Percentiles rank a stretch among this genome's conserved stretches.
phyloP scores from a whole-genome alignment of 2,113 vertebrate genomes.

The Dermatemys mawii region DNA sequence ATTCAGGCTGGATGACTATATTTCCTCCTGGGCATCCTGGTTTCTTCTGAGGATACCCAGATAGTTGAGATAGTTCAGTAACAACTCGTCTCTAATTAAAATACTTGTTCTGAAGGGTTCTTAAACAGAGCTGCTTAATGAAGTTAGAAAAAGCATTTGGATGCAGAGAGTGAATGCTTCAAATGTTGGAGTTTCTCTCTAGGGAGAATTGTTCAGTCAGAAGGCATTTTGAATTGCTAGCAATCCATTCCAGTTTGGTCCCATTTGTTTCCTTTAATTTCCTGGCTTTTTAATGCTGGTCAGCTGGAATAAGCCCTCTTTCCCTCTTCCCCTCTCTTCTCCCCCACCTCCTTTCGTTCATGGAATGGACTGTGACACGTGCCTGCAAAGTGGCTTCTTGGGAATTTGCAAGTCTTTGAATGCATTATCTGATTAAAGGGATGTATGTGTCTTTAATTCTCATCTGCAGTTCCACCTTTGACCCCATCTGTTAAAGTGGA shows the following conservation, averaged over 20 bases:
- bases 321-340: background rate
- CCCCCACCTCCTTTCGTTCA: constrained; percentile 9
- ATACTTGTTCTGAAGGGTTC: constrained; percentile 76
- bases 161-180: constrained; percentile 76
- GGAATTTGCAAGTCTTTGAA: constrained; percentile 80
- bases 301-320: constrained; percentile 21
- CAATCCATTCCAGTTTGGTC: constrained; percentile 64
- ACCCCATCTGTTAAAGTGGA: constrained; percentile 70
- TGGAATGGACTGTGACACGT: constrained; percentile 57
- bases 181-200: constrained; percentile 70
- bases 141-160: constrained; percentile 80
- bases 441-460: constrained; percentile 77
- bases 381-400: constrained; percentile 76
- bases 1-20: background rate
- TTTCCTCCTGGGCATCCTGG: constrained; percentile 13
- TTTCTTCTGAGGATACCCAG: background rate
- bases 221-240: constrained; percentile 67
- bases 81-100: constrained; percentile 76
- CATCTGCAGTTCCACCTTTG: constrained; percentile 74
- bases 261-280: constrained; percentile 64
- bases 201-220: constrained; percentile 67
- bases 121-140: constrained; percentile 79
- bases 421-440: constrained; percentile 81
- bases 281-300: constrained; percentile 12
- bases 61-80: constrained; percentile 11